Evolutionary conservation across 1,140 invertebrate species (phyloP).

Genomic region (Euborellia annulipes): DNA sequence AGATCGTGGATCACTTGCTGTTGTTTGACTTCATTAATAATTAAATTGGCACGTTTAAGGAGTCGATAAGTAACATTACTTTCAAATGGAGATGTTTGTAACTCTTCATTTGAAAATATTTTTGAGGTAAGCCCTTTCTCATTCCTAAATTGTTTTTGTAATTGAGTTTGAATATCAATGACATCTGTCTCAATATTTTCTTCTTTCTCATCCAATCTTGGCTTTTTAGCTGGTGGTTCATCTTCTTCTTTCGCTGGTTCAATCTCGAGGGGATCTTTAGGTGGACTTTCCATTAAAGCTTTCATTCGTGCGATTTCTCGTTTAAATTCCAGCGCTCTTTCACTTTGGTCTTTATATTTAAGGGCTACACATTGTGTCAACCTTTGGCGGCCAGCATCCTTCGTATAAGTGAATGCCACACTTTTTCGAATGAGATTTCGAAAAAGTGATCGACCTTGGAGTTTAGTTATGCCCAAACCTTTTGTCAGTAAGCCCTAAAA

Average conservation of each 20-base stretch:
- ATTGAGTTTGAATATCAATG: too few relatives aligned
- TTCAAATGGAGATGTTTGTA: too few relatives aligned
- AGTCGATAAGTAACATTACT: conserved; percentile 28
- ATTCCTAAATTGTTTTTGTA: too few relatives aligned
- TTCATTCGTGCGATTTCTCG: background rate
- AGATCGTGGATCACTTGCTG: conserved; percentile 38
- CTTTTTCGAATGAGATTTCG: conserved; percentile 31
- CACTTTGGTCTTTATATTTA: too few relatives aligned
- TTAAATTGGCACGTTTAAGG: conserved; percentile 38
- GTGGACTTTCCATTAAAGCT: background rate
- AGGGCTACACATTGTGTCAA: conserved; percentile 10
- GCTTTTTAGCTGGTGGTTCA: too few relatives aligned
- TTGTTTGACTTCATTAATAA: conserved; percentile 38
- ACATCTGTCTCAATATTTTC: too few relatives aligned
- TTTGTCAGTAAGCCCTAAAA: too few relatives aligned
- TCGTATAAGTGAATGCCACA: conserved; percentile 31
- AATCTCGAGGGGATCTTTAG: background rate
- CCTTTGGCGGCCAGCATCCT: conserved; percentile 37
- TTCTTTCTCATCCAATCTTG: too few relatives aligned
- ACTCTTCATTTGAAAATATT: too few relatives aligned
- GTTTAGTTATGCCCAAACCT: conserved; percentile 34
- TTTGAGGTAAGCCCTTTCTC: too few relatives aligned
- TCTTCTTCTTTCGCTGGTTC: too few relatives aligned
- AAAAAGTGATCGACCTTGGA: conserved; percentile 32
- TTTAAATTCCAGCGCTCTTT: background rate